Base-by-base conservation (phyloP, 2,113 vertebrate genomes). In the Pipa parva region DNA sequence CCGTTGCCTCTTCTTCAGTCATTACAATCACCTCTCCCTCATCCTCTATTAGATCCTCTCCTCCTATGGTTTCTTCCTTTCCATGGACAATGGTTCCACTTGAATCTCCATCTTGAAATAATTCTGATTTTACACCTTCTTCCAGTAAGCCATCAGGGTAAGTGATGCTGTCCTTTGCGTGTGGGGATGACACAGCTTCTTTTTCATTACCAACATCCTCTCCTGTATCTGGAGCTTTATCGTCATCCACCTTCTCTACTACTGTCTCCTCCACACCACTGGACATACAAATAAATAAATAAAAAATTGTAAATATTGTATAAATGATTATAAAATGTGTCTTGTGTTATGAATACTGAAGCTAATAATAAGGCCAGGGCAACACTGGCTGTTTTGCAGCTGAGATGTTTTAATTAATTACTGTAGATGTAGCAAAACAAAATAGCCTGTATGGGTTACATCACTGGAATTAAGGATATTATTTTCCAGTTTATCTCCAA, bases 141-240 rank as follows among this genome's bases (percentile, higher is more conserved):
- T 12, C 60, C 27, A 36, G 7, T 21, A 6, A 17, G 37, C 7
- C 45, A 9, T 2, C 45, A 4, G n/a, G 5, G 7, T 48, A 12
- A 7, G 31, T 2, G 7, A 7, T n/a, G n/a, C n/a, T n/a, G n/a
- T n/a, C 51, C 36, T 57, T 18, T 11, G 33, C 29, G 7, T 29
- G 10, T 13, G 13, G 1, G 5, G 9, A 8, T 57, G 8, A 36
- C 28, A 4, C 13, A 1, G 20, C 20, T 1, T 54, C 13, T 26
- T 33, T 9, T 2, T 25, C 7, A 9, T 15, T 28, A 0, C 18
- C 29, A 1, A 17, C 18, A 33, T 49, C 63, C n/a, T 55, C 5
- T 5, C 15, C 52, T 2, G 10, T 2, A 1, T 0, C 7, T 2
- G 1, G 18, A n/a, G n/a, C n/a, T n/a, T n/a, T n/a, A 17, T n/a